Conservation (phyloP, 2,888 invertebrate genomes). For the Pecten maximus region DNA sequence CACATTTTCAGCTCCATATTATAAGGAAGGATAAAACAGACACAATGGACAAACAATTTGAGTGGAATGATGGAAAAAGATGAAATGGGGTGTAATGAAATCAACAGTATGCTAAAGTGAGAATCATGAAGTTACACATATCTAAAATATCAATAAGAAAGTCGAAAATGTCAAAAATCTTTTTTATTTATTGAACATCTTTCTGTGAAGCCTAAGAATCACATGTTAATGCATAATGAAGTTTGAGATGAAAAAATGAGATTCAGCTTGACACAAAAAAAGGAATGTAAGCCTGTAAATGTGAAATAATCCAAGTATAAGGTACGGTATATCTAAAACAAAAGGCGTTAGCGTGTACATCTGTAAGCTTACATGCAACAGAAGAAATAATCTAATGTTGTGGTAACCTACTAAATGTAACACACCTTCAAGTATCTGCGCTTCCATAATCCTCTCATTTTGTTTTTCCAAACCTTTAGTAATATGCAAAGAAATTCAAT, state of each 20-base stretch:
- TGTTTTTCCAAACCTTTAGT: conserved; percentile 19
- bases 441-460: conserved; percentile 32
- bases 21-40: conserved; percentile 14
- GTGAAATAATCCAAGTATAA: conserved; percentile 11
- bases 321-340: background rate
- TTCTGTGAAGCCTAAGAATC: background rate
- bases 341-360: conserved; percentile 25
- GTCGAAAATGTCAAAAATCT: background rate
- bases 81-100: background rate
- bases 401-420: conserved; percentile 16
- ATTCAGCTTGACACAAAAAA: background rate
- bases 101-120: background rate
- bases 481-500: conserved; percentile 1
- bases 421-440: conserved; percentile 32
- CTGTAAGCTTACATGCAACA: conserved; percentile 24
- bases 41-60: background rate
- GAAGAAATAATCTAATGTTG: conserved; percentile 1
- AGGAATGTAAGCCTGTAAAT: background rate
- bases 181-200: background rate
- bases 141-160: background rate
- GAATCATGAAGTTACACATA: background rate
- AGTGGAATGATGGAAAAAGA: background rate
- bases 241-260: background rate
- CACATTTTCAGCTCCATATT: background rate
- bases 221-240: background rate